Evolutionary conservation across 2,797 vertebrate species (phyloP).

Genomic region (Delichon dasypus): DNA sequence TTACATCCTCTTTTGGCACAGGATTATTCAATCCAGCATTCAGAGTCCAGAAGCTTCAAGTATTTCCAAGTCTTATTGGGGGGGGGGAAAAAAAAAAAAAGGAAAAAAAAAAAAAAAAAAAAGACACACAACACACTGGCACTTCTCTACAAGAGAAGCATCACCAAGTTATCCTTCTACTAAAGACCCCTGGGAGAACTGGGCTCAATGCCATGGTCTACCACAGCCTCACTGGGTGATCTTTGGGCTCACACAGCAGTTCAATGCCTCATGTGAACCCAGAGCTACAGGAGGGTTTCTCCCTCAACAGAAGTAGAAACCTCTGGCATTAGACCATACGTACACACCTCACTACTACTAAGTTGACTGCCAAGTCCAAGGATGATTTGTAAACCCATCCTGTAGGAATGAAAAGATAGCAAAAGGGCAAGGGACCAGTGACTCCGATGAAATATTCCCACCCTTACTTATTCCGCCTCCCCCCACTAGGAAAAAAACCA

Average conservation of each 20-base stretch:
- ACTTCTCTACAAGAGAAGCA: neutral
- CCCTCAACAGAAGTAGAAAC: neutral
- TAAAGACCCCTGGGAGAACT: neutral
- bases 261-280: neutral
- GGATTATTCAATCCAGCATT: neutral
- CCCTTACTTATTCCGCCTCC: neutral
- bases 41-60: neutral
- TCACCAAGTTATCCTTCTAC: neutral
- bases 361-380: neutral
- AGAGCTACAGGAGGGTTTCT: neutral
- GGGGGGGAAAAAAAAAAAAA: no score
- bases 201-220: neutral
- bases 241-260: neutral
- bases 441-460: neutral
- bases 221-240: neutral
- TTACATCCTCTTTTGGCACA: neutral
- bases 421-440: neutral
- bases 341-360: neutral
- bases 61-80: neutral
- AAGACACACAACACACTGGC: neutral
- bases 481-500: no score
- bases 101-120: no score
- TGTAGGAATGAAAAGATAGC: neutral
- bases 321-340: fast-evolving
- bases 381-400: neutral